phyloP scores from a whole-genome alignment of 2,113 vertebrate genomes.

The Cryptoleucopteryx plumbea region DNA sequence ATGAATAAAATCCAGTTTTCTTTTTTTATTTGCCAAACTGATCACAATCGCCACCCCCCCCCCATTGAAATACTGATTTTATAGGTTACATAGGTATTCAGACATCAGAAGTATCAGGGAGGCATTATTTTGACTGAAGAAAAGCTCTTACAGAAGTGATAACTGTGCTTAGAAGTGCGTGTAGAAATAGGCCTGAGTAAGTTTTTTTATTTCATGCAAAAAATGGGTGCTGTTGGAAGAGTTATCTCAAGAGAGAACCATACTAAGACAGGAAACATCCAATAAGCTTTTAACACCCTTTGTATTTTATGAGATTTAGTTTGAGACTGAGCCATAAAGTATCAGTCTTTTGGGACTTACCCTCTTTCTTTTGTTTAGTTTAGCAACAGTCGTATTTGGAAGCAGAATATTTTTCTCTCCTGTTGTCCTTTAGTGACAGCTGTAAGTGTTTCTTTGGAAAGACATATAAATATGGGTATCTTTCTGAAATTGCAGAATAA shows the following conservation, averaged over 20 bases:
- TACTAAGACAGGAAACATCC: not conserved
- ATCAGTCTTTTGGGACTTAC: not conserved
- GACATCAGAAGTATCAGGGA: not conserved
- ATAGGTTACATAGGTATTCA: not conserved
- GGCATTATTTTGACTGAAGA: not conserved
- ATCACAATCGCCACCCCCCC: not conserved
- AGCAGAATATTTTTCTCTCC: not conserved
- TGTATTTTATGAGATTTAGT: constrained; percentile 12
- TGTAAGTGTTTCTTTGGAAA: not conserved
- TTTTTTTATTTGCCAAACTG: not conserved
- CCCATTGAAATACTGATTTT: not conserved
- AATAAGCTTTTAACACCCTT: not conserved
- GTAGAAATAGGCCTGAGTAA: not conserved
- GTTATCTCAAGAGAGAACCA: not conserved
- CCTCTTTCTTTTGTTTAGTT: not conserved
- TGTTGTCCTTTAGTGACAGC: not conserved
- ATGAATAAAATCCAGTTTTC: not conserved
- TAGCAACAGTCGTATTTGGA: not conserved
- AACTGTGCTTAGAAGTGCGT: not conserved
- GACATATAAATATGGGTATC: not conserved
- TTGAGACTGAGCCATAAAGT: not conserved
- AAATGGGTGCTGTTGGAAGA: not conserved
- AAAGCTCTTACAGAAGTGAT: not conserved
- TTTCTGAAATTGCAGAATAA: not conserved
- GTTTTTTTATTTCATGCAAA: not conserved